Percentiles rank a stretch among this genome's conserved stretches.
Evolutionary conservation across 2,888 invertebrate genomes (phyloP).

Genomic region (Mimachlamys varia): DNA sequence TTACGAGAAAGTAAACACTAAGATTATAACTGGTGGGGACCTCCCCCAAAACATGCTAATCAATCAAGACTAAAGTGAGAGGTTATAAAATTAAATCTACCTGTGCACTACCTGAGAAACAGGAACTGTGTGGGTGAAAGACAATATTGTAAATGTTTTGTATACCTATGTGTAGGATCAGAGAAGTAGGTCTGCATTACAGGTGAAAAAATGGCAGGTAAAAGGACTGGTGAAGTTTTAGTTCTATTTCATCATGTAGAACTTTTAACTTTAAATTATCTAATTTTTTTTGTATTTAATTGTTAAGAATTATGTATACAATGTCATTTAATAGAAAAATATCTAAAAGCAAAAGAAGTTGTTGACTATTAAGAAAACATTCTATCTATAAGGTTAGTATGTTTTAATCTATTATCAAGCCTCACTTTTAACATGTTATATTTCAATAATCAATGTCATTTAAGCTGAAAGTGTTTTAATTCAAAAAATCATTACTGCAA

Average conservation of each 20-base stretch:
- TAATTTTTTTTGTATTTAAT: not conserved
- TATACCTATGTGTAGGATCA: not conserved
- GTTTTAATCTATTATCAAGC: too few relatives aligned
- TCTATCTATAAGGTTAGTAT: too few relatives aligned
- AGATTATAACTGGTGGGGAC: not conserved
- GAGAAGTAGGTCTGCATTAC: too few relatives aligned
- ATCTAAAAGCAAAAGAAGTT: too few relatives aligned
- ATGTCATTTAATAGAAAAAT: too few relatives aligned
- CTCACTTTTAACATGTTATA: too few relatives aligned
- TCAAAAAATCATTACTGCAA: too few relatives aligned
- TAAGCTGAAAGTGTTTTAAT: too few relatives aligned
- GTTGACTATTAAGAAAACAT: too few relatives aligned
- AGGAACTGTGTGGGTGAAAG: not conserved
- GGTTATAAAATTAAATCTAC: not conserved
- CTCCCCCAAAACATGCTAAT: not conserved
- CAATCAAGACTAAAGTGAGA: not conserved
- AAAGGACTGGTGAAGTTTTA: not conserved
- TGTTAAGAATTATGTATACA: not conserved
- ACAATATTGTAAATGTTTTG: too few relatives aligned
- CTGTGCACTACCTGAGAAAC: not conserved
- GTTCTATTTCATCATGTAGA: not conserved
- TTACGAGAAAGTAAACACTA: not conserved
- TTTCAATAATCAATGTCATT: too few relatives aligned
- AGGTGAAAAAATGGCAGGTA: not conserved
- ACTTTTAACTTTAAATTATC: not conserved